Evolutionary conservation across 2,113 vertebrate species (phyloP).

Genomic region (Dermatemys mawii): DNA sequence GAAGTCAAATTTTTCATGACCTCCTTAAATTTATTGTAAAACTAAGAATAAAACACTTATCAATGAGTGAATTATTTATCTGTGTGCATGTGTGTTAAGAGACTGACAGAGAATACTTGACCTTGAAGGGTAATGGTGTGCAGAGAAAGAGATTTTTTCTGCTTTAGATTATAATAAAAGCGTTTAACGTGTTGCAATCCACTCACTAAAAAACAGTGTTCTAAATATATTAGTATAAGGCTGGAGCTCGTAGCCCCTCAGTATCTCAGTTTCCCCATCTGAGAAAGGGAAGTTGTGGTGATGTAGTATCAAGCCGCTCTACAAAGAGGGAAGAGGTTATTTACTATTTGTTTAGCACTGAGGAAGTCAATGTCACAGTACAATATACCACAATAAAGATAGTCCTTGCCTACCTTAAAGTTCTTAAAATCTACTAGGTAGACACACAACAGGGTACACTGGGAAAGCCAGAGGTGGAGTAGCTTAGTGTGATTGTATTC

Average conservation of each 20-base stretch:
- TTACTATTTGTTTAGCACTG: neutral
- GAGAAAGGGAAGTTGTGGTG: neutral
- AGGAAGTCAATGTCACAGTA: neutral
- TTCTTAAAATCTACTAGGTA: neutral
- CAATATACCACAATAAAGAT: neutral
- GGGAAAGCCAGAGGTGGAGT: neutral
- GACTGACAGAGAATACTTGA: neutral
- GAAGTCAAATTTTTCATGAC: neutral
- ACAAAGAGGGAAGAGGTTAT: neutral
- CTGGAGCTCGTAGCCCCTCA: neutral
- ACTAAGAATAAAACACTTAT: accelerated
- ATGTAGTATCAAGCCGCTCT: neutral
- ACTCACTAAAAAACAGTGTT: neutral
- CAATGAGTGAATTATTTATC: neutral
- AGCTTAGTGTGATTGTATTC: neutral
- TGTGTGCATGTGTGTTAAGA: neutral
- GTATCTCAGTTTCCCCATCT: neutral
- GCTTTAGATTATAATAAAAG: neutral
- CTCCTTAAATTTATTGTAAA: neutral
- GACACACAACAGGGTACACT: neutral
- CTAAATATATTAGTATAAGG: neutral
- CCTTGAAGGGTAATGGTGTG: accelerated
- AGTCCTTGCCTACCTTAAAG: neutral
- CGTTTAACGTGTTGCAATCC: neutral
- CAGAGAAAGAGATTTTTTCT: neutral